A percentile compares a stretch with the other conserved stretches of the same genome.
These are phyloP conservation scores for Thinocorus orbignyianus DNA, from an alignment of 2,113 vertebrate genomes.

Conservation along the genomic window DNA sequence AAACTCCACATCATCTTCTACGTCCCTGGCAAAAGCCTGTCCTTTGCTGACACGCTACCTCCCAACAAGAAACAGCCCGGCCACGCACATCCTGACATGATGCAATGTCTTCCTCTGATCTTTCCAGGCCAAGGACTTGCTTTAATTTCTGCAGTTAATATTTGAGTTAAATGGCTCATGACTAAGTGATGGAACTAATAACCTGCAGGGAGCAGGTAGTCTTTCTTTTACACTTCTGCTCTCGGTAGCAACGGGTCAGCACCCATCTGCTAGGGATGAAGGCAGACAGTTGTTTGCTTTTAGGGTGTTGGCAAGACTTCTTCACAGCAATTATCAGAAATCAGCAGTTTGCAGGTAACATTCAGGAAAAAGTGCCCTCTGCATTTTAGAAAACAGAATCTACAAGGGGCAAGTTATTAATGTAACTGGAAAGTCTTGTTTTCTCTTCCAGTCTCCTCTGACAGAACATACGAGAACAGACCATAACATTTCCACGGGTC, in stretches of 20 bases:
- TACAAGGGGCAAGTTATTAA: neutral
- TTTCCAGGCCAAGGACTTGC: constrained; percentile 59
- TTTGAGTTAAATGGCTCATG: constrained; percentile 65
- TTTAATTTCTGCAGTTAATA: constrained; percentile 66
- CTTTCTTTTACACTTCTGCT: constrained; percentile 39
- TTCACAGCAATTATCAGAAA: neutral
- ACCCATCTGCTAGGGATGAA: neutral
- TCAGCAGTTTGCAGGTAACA: neutral
- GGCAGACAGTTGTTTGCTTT: constrained; percentile 17
- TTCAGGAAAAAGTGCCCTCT: neutral
- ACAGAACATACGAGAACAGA: neutral
- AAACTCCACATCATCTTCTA: neutral
- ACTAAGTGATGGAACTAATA: constrained; percentile 67
- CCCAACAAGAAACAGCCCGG: neutral
- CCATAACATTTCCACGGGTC: neutral
- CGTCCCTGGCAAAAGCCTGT: neutral
- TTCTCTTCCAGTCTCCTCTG: neutral
- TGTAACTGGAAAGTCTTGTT: neutral
- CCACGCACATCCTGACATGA: neutral
- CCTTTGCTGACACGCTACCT: neutral
- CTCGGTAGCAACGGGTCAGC: constrained; percentile 13
- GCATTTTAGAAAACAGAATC: neutral
- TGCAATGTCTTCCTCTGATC: constrained; percentile 18
- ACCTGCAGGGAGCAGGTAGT: constrained; percentile 13
- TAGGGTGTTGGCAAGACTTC: neutral